These are phyloP conservation scores for Drosophila infuscata DNA, from an alignment of 2,888 invertebrate species.

Conservation along the genomic window DNA sequence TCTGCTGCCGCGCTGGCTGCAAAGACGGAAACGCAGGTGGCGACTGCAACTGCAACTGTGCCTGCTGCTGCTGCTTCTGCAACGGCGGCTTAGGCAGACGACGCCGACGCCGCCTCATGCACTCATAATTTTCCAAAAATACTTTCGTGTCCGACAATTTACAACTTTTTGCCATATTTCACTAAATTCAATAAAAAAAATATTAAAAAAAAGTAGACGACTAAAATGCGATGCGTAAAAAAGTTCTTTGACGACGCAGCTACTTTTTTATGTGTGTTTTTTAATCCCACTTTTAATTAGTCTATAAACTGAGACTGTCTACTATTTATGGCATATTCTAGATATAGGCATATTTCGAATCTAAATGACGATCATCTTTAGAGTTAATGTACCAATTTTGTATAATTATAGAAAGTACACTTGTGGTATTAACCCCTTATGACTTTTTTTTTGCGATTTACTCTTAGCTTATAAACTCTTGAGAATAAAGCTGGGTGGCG, in stretches of 20 bases:
- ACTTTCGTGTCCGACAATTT: conserved; percentile 64
- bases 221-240: conserved; percentile 11
- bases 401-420: neutral
- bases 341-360: neutral
- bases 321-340: neutral
- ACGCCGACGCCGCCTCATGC: conserved; percentile 54
- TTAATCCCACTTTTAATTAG: neutral
- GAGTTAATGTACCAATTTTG: neutral
- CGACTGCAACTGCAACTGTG: conserved; percentile 31
- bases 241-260: neutral
- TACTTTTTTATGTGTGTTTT: conserved; percentile 5
- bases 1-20: conserved; percentile 62
- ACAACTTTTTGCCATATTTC: conserved; percentile 64
- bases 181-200: conserved; percentile 43
- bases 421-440: neutral
- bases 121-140: conserved; percentile 81
- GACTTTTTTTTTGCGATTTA: too few species aligned
- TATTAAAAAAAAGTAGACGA: conserved; percentile 25
- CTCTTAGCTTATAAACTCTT: neutral
- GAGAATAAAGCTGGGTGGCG: neutral
- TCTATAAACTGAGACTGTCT: neutral
- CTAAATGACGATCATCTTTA: neutral
- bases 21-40: conserved; percentile 55
- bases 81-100: conserved; percentile 42
- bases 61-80: conserved; percentile 9